Conservation (phyloP, 2,113 vertebrate species). For the Etheostoma cragini region DNA sequence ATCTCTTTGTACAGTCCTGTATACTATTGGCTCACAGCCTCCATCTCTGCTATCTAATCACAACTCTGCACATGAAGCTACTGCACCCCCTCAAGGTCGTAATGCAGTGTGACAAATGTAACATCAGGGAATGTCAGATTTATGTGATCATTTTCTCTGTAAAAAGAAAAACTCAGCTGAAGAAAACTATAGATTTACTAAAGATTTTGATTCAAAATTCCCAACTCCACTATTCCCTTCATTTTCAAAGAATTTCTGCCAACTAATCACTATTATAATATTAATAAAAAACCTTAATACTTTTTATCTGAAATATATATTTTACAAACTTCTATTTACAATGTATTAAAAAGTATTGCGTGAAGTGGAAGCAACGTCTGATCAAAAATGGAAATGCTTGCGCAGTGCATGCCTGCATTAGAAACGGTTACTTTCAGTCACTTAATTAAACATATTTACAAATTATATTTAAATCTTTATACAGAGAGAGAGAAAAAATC, state of each 20-base stretch:
- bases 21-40: slow-evolving; percentile 24
- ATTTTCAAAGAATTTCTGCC: neutral
- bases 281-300: neutral
- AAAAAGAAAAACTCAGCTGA: neutral
- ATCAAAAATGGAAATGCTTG: neutral
- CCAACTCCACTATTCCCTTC: neutral
- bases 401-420: neutral
- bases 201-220: neutral
- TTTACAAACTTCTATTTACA: too few relatives aligned
- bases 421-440: neutral
- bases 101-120: neutral
- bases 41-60: slow-evolving; percentile 68
- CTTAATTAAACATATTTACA: neutral
- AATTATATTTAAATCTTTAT: neutral
- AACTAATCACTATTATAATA: neutral
- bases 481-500: too few relatives aligned
- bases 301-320: neutral
- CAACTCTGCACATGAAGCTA: neutral
- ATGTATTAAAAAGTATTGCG: too few relatives aligned
- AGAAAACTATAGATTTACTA: neutral
- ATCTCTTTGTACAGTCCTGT: slow-evolving; percentile 44
- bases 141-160: neutral
- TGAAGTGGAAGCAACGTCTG: neutral
- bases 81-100: neutral
- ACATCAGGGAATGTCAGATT: neutral